These are phyloP conservation scores for Nipponia nippon DNA, from an alignment of 2,113 vertebrate genomes.

Conservation along the genomic window DNA sequence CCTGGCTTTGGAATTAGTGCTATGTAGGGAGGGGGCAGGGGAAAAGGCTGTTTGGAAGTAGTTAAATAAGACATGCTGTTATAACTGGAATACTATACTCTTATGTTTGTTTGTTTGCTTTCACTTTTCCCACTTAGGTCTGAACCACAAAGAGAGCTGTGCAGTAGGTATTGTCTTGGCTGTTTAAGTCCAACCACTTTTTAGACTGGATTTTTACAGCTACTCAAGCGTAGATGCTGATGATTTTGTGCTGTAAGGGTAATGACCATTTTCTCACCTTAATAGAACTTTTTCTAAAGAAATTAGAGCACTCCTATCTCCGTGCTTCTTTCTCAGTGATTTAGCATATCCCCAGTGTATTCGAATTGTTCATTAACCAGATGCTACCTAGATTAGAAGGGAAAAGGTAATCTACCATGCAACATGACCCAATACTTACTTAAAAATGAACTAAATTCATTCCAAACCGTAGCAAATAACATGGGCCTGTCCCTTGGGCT, in stretches of 20 bases:
- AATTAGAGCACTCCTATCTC: constrained; percentile 3
- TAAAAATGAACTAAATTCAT: constrained; percentile 4
- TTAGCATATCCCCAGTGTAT: constrained; percentile 12
- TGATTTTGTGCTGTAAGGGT: background rate
- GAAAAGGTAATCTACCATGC: constrained; percentile 38
- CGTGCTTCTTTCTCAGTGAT: background rate
- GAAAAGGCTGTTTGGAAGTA: background rate
- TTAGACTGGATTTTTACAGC: background rate
- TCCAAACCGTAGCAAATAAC: constrained; percentile 27
- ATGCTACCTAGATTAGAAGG: constrained; percentile 49
- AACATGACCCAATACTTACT: background rate
- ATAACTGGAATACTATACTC: background rate
- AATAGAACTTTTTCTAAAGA: constrained; percentile 7
- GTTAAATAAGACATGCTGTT: background rate
- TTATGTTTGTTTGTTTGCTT: background rate
- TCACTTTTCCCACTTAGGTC: background rate
- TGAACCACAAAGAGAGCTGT: background rate
- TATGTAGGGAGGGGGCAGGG: background rate
- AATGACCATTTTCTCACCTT: constrained; percentile 42
- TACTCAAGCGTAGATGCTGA: background rate
- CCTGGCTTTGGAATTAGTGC: background rate
- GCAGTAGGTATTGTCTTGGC: background rate
- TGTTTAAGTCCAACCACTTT: background rate
- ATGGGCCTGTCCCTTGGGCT: constrained; percentile 8
- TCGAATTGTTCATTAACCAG: constrained; percentile 55